Conservation (phyloP, 2,888 invertebrate genomes). For the Diarsia rubi region DNA sequence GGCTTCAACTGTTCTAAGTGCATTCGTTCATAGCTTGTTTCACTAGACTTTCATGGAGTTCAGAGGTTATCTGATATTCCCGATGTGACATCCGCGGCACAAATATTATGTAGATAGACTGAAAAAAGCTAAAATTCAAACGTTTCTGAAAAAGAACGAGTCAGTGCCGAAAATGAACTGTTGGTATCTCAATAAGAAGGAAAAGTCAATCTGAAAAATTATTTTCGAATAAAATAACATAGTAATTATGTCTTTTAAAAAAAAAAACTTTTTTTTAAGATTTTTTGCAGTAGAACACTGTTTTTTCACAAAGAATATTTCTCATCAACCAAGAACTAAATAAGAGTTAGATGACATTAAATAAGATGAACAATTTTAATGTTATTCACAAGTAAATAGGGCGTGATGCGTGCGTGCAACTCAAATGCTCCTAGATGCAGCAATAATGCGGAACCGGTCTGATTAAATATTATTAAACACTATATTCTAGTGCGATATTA, state of each 20-base stretch:
- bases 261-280: no score
- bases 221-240: no score
- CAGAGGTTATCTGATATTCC: background rate
- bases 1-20: background rate
- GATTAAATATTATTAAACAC: slow-evolving; percentile 46
- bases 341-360: background rate
- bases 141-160: background rate
- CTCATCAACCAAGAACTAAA: background rate
- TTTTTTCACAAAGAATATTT: background rate
- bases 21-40: background rate
- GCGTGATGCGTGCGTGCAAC: slow-evolving; percentile 38
- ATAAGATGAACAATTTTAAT: slow-evolving; percentile 8
- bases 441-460: slow-evolving; percentile 42
- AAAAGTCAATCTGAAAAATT: no score
- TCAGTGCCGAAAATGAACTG: background rate
- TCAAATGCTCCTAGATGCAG: slow-evolving; percentile 38
- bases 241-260: no score
- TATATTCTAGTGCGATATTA: slow-evolving; percentile 11
- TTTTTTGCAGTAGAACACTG: background rate
- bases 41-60: background rate
- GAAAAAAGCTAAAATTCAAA: background rate
- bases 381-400: slow-evolving; percentile 36
- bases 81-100: background rate
- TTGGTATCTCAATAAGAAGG: no score
- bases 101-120: background rate